Conservation (phyloP, 2,113 vertebrate species). For the Prietella phreatophila region DNA sequence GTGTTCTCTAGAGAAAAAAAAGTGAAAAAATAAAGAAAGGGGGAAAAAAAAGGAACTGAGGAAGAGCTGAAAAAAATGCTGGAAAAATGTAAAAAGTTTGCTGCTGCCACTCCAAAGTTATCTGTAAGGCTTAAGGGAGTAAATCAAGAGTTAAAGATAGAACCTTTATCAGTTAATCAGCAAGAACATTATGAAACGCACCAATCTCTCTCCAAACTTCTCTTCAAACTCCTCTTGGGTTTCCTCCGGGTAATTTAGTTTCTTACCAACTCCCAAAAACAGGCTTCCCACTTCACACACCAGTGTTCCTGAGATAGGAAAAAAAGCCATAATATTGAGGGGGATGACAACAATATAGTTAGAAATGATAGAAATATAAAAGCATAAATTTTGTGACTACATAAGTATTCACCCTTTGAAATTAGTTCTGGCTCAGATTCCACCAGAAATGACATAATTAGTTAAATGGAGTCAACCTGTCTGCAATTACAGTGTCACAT, state of each 20-base stretch:
- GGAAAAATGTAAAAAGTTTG: neutral
- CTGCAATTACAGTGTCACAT: too few species aligned
- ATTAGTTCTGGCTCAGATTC: too few species aligned
- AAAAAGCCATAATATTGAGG: neutral
- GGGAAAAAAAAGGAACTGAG: neutral
- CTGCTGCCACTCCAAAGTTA: neutral
- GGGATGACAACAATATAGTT: neutral
- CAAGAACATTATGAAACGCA: neutral
- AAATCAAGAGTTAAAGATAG: neutral
- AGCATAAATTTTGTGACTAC: neutral
- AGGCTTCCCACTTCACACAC: neutral
- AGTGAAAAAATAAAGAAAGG: too few species aligned
- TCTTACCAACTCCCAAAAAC: neutral
- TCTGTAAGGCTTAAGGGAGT: neutral
- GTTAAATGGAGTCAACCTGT: too few species aligned
- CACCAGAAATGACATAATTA: too few species aligned
- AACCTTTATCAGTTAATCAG: neutral
- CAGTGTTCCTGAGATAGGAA: neutral
- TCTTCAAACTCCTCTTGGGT: neutral
- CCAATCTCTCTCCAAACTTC: neutral
- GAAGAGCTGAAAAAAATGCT: neutral
- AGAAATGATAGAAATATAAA: neutral
- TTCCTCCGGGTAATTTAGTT: neutral
- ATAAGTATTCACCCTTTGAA: too few species aligned
- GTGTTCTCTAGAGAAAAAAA: neutral